phyloP scores from a whole-genome alignment of 2,113 vertebrate genomes.

The Pteronura brasiliensis region DNA sequence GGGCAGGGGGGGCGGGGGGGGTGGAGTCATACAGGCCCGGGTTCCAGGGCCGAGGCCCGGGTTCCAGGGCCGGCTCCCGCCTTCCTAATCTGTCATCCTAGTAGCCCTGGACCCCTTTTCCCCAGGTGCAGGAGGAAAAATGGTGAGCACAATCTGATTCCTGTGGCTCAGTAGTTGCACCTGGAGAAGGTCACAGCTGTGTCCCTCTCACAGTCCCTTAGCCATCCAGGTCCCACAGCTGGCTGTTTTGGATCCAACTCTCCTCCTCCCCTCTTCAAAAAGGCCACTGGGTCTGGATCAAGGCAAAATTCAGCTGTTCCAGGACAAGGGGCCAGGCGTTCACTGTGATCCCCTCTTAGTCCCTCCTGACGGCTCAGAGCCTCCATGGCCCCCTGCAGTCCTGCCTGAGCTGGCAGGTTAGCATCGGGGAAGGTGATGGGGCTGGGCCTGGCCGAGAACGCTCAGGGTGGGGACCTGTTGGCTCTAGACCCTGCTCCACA shows the following conservation, averaged over 20 bases:
- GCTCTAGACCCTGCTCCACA: not conserved
- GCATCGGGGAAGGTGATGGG: not conserved
- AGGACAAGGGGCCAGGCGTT: not conserved
- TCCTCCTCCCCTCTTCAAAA: not conserved
- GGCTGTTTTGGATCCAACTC: not conserved
- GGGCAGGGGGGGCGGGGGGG: too few species aligned
- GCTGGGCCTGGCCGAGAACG: not conserved
- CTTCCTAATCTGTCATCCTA: not conserved
- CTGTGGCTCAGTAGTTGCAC: not conserved
- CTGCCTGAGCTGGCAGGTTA: not conserved
- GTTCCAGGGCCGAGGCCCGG: not conserved
- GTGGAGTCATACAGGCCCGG: not conserved
- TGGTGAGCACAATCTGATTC: not conserved
- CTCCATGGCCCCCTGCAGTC: not conserved
- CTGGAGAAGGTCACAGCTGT: not conserved
- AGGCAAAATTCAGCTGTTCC: not conserved
- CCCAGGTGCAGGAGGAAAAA: not conserved
- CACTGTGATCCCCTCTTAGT: not conserved
- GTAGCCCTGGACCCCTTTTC: not conserved
- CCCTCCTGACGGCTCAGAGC: not conserved
- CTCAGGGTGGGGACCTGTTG: not conserved
- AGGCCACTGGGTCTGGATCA: not conserved
- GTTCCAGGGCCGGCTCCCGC: accelerated
- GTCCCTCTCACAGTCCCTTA: not conserved
- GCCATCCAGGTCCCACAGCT: not conserved